Conservation (phyloP, 1,140 invertebrate species). For the Lineus longissimus region DNA sequence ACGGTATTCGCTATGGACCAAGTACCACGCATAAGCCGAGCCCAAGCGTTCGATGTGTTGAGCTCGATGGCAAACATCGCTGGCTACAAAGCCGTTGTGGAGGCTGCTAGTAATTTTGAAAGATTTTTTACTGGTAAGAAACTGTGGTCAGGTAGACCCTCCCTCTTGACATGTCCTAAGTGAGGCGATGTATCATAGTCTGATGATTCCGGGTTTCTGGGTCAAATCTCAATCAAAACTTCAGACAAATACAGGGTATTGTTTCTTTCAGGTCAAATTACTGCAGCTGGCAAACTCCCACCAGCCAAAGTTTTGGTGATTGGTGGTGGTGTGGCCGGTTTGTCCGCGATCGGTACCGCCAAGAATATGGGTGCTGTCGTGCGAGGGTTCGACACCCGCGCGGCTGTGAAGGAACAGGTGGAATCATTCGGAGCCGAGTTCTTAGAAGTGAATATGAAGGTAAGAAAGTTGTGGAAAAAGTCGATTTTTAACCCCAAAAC, state of each 20-base stretch:
- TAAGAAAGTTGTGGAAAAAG: too few species aligned
- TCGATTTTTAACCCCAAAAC: too few species aligned
- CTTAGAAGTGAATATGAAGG: slow-evolving; percentile 71
- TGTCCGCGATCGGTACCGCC: slow-evolving; percentile 80
- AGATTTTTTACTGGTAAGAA: slow-evolving; percentile 77
- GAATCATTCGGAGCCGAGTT: slow-evolving; percentile 85
- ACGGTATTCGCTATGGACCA: slow-evolving; percentile 80
- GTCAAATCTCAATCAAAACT: too few species aligned
- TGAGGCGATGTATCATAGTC: too few species aligned
- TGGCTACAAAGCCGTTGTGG: slow-evolving; percentile 83
- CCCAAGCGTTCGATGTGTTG: slow-evolving; percentile 86
- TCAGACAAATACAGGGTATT: too few species aligned
- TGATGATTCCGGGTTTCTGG: neutral
- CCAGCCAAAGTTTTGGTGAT: slow-evolving; percentile 82
- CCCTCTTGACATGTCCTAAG: neutral
- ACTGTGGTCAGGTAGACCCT: neutral
- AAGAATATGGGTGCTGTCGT: slow-evolving; percentile 87
- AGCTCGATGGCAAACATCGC: slow-evolving; percentile 91
- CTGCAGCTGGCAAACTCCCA: slow-evolving; percentile 79
- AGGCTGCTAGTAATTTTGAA: slow-evolving; percentile 84
- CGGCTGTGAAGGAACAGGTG: slow-evolving; percentile 85
- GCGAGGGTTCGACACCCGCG: slow-evolving; percentile 79
- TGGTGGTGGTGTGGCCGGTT: slow-evolving; percentile 82
- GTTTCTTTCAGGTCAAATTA: slow-evolving; percentile 72
- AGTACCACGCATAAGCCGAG: slow-evolving; percentile 76